These are phyloP conservation scores for Chromoteleia sp. DNA, from an alignment of 2,888 invertebrate genomes.

Conservation along the genomic window DNA sequence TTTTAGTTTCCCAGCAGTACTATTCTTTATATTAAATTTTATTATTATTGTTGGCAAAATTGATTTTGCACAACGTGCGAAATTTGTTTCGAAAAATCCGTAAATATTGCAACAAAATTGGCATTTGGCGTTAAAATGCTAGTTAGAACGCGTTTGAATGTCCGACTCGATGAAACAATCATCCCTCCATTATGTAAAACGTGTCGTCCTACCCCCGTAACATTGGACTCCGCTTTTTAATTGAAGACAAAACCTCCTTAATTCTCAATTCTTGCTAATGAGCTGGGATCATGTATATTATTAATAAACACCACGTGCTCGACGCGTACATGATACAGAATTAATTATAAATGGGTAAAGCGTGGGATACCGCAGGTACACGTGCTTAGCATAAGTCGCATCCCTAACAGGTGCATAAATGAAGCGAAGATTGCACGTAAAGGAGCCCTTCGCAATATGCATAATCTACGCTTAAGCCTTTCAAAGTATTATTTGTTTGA, in stretches of 20 bases:
- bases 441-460: conserved; percentile 43
- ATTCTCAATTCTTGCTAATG: conserved; percentile 38
- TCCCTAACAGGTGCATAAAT: conserved; percentile 55
- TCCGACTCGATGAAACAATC: too few species aligned
- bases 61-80: too few species aligned
- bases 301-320: conserved; percentile 44
- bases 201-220: too few species aligned
- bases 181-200: too few species aligned
- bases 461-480: conserved; percentile 52
- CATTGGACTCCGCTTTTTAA: conserved; percentile 15
- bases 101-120: too few species aligned
- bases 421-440: conserved; percentile 51
- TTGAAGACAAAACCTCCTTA: conserved; percentile 11
- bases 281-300: conserved; percentile 32
- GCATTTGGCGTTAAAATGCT: too few species aligned
- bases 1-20: too few species aligned
- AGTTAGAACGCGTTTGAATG: too few species aligned
- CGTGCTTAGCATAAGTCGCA: conserved; percentile 61
- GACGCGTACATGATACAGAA: conserved; percentile 50
- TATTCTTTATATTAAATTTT: too few species aligned
- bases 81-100: too few species aligned
- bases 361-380: conserved; percentile 51
- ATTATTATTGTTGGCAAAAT: too few species aligned
- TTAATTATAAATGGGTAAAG: conserved; percentile 51
- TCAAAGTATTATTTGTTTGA: conserved; percentile 38